These are phyloP conservation scores for Cepaea nemoralis DNA, from an alignment of 1,140 invertebrate species.

Conservation along the genomic window DNA sequence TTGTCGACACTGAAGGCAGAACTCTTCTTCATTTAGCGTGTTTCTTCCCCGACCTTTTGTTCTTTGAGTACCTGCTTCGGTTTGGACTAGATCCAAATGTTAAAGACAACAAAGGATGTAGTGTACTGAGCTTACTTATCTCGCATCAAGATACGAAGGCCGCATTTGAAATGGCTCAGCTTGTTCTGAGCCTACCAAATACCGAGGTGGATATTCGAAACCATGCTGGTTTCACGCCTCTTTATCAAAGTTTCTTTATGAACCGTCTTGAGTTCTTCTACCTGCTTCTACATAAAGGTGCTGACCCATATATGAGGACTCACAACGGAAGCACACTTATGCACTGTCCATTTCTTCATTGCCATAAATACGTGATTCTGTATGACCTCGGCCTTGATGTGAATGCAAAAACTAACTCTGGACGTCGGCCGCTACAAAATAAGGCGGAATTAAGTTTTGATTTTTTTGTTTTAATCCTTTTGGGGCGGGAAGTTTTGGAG, in stretches of 20 bases:
- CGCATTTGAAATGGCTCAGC: conserved; percentile 22
- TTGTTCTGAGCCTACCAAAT: conserved; percentile 19
- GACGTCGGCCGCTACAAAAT: conserved; percentile 26
- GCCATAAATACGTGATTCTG: conserved; percentile 21
- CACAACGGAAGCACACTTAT: conserved; percentile 25
- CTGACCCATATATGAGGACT: conserved; percentile 23
- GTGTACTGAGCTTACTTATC: conserved; percentile 26
- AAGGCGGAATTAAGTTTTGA: conserved; percentile 29
- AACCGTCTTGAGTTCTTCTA: conserved; percentile 29
- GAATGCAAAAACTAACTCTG: conserved; percentile 18
- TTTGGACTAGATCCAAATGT: conserved; percentile 21
- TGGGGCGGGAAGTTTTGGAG: conserved; percentile 15
- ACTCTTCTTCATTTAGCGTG: conserved; percentile 32
- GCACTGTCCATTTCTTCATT: conserved; percentile 35
- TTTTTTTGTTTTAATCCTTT: conserved; percentile 32
- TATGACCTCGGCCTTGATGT: conserved; percentile 35
- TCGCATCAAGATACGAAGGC: conserved; percentile 7
- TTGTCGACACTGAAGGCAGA: conserved; percentile 32
- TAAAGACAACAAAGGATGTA: conserved; percentile 23
- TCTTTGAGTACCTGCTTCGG: conserved; percentile 30
- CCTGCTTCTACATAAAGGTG: conserved; percentile 14
- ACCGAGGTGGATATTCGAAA: conserved; percentile 15
- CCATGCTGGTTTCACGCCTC: not conserved
- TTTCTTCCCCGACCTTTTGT: conserved; percentile 28
- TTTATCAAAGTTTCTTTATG: conserved; percentile 25